A percentile compares a stretch with the other conserved stretches of the same genome.
Conservation (phyloP, 2,113 vertebrate genomes). For the Gallinago undulata region DNA sequence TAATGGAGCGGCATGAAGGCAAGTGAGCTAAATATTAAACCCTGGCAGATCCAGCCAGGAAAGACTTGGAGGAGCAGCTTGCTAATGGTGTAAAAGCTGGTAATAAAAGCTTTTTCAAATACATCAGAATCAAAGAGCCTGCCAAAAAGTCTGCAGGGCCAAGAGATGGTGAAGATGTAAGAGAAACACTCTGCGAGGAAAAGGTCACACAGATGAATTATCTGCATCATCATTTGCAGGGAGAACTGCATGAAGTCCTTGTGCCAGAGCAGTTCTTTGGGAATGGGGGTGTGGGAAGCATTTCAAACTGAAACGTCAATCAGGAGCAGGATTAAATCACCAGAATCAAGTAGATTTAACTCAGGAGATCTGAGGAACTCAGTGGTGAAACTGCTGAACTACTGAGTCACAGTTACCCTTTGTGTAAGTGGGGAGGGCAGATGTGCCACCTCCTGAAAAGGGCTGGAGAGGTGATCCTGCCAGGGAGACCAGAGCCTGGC, state of each 20-base stretch:
- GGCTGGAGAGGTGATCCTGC: neutral
- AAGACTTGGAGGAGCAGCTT: constrained; percentile 59
- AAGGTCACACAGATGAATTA: constrained; percentile 58
- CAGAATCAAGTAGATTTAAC: neutral
- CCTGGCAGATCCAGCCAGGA: constrained; percentile 49
- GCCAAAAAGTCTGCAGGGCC: constrained; percentile 58
- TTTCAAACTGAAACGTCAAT: constrained; percentile 22
- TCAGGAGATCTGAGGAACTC: neutral
- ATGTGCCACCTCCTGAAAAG: neutral
- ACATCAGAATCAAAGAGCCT: constrained; percentile 62
- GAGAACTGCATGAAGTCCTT: neutral
- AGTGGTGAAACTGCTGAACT: fast-evolving
- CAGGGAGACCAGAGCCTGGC: neutral
- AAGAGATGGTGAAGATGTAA: constrained; percentile 53
- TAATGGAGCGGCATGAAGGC: neutral
- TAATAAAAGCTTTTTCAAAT: constrained; percentile 67
- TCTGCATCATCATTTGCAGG: neutral
- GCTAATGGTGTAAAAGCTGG: constrained; percentile 65
- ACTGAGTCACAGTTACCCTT: fast-evolving
- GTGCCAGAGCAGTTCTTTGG: neutral
- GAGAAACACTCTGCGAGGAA: constrained; percentile 37
- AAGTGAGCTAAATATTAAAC: constrained; percentile 60
- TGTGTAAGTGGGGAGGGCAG: neutral
- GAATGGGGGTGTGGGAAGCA: neutral
- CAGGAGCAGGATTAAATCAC: neutral